Evolutionary conservation across 2,113 vertebrate species (phyloP).

Genomic region (Pongo pygmaeus): DNA sequence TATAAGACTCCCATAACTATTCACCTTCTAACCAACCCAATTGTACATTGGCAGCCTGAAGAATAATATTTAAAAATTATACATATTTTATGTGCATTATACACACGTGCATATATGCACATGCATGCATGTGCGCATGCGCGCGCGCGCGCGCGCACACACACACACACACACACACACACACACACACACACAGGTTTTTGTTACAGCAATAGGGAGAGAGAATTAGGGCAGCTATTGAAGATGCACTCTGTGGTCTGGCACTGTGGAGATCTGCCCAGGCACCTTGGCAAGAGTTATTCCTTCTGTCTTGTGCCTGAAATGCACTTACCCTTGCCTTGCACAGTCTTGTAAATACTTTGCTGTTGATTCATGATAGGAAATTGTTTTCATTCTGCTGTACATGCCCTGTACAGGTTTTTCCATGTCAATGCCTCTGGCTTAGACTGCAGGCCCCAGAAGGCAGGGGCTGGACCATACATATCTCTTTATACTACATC

Average conservation of each 20-base stretch:
- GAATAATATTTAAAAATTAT: background rate
- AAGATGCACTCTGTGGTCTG: background rate
- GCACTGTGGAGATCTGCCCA: background rate
- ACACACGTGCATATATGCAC: background rate
- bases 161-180: background rate
- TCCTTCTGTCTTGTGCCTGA: background rate
- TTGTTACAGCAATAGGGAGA: background rate
- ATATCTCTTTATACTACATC: background rate
- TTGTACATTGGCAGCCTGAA: background rate
- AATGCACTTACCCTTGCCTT: background rate
- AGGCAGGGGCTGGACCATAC: background rate
- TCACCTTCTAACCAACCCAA: background rate
- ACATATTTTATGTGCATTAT: no score
- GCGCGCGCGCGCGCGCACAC: no score
- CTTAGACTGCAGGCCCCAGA: background rate
- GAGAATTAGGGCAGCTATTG: background rate
- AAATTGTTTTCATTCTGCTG: constrained; percentile 3
- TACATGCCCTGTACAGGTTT: constrained; percentile 20
- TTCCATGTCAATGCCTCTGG: background rate
- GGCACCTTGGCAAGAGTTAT: background rate
- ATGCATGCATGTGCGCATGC: accelerated
- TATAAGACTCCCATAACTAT: constrained; percentile 42
- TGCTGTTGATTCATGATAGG: background rate
- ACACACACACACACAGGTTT: background rate
- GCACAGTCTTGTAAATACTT: constrained; percentile 19